Conservation (phyloP, 2,888 invertebrate species). For the Rhagophthalmus giganteus region DNA sequence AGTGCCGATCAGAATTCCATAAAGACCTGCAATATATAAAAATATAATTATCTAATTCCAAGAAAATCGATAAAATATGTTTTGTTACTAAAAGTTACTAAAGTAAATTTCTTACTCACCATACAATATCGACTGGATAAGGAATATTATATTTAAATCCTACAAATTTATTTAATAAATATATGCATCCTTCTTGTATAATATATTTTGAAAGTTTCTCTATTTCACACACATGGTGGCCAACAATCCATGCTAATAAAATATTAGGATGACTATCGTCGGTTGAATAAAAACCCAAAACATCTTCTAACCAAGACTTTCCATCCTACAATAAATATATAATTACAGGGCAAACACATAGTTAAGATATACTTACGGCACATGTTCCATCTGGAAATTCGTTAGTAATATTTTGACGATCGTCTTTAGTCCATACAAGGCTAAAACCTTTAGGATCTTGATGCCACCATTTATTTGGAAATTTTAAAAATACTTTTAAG, state of each 20-base stretch:
- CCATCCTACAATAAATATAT: constrained; percentile 41
- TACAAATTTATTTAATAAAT: constrained; percentile 60
- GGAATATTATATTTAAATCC: constrained; percentile 58
- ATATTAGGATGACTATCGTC: constrained; percentile 65
- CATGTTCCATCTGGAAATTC: constrained; percentile 43
- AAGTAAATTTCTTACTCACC: constrained; percentile 37
- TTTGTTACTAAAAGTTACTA: background rate
- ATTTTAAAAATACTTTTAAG: constrained; percentile 69
- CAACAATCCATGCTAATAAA: constrained; percentile 73
- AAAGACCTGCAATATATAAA: constrained; percentile 62
- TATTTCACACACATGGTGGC: constrained; percentile 63
- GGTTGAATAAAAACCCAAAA: constrained; percentile 70
- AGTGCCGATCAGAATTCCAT: constrained; percentile 71
- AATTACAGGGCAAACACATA: constrained; percentile 1
- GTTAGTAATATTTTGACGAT: constrained; percentile 46
- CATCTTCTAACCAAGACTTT: constrained; percentile 65
- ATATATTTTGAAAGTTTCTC: constrained; percentile 63
- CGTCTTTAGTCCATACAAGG: constrained; percentile 62
- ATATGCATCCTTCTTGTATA: constrained; percentile 58
- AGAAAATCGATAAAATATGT: background rate
- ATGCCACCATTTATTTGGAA: constrained; percentile 68
- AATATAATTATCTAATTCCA: background rate
- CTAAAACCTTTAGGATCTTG: constrained; percentile 59
- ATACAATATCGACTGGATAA: constrained; percentile 49
- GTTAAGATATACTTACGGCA: constrained; percentile 9